Conservation (phyloP, 2,113 vertebrate species). For the Chaenogobius annularis region DNA sequence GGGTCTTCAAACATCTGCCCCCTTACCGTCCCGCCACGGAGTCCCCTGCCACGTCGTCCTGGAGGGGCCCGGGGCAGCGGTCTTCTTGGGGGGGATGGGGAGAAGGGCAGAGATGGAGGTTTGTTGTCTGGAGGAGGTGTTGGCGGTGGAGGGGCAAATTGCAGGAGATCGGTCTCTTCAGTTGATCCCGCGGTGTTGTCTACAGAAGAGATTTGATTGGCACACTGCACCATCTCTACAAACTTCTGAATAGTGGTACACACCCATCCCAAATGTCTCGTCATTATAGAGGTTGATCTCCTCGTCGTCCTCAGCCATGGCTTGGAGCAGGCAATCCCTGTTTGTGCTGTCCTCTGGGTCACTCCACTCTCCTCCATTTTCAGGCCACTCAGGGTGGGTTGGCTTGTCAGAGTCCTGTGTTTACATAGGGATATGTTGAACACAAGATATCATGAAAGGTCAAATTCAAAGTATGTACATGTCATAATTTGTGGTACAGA, state of each 20-base stretch:
- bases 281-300: conserved; percentile 85
- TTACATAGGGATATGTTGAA: not conserved
- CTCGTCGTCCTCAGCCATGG: conserved; percentile 86
- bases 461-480: not conserved
- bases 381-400: conserved; percentile 71
- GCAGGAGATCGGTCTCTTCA: conserved; percentile 42
- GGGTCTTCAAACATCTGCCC: conserved; percentile 82
- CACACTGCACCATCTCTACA: not conserved
- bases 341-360: conserved; percentile 61
- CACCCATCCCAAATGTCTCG: conserved; percentile 86
- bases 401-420: conserved; percentile 31
- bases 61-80: conserved; percentile 16
- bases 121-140: conserved; percentile 13
- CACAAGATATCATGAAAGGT: not conserved
- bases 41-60: conserved; percentile 30
- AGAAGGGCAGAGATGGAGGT: conserved; percentile 11
- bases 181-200: conserved; percentile 46
- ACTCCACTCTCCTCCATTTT: conserved; percentile 78
- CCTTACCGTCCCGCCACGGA: conserved; percentile 43
- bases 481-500: not conserved
- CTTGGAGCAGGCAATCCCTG: conserved; percentile 77
- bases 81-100: conserved; percentile 38
- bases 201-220: conserved; percentile 7
- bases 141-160: conserved; percentile 30
- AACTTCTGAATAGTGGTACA: not conserved